Percentiles rank a stretch among this genome's conserved stretches.
Conservation (phyloP, 2,113 vertebrate species). For the Ptyas mucosa region DNA sequence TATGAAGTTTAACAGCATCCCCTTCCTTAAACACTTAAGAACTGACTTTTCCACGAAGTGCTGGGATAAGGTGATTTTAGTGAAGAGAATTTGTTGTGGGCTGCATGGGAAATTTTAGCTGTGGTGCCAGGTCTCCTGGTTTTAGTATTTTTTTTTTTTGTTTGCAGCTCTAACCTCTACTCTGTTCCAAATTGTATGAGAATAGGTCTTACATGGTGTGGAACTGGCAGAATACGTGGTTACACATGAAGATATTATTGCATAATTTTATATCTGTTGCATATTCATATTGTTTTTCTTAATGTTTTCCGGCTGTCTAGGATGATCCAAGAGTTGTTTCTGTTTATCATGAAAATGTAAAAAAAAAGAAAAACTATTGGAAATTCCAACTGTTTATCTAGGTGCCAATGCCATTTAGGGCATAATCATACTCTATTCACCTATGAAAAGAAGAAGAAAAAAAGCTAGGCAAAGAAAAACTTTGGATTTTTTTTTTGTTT, state of each 20-base stretch:
- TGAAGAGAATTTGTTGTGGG: not conserved
- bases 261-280: not conserved
- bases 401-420: not conserved
- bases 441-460: not conserved
- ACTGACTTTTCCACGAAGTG: not conserved
- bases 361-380: not conserved
- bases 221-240: not conserved
- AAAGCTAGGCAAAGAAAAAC: not conserved
- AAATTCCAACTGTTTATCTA: not conserved
- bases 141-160: no score
- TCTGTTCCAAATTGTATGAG: not conserved
- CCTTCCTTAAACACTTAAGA: not conserved
- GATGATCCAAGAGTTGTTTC: not conserved
- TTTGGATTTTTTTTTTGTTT: no score
- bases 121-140: no score
- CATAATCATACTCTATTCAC: not conserved
- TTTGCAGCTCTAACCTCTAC: not conserved
- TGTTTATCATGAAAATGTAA: not conserved
- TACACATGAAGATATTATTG: not conserved
- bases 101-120: not conserved
- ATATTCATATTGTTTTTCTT: constrained; percentile 11
- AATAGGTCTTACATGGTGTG: not conserved
- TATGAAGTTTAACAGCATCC: not conserved
- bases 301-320: not conserved
- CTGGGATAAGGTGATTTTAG: not conserved